Conservation (phyloP, 2,113 vertebrate genomes). For the Poecile atricapillus region DNA sequence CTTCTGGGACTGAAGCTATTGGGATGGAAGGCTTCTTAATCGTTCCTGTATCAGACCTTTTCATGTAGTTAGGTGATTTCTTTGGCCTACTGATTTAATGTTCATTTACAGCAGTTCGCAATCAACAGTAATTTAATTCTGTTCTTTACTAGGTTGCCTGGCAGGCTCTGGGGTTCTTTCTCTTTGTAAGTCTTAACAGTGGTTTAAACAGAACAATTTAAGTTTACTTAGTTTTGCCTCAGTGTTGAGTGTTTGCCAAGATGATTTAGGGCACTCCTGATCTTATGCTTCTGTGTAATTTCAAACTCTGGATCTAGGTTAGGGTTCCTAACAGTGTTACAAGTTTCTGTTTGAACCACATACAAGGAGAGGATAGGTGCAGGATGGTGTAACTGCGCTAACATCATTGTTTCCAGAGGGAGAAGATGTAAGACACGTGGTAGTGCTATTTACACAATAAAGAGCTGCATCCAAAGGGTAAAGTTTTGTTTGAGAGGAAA, state of each 20-base stretch:
- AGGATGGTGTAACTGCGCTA: neutral
- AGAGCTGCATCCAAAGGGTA: neutral
- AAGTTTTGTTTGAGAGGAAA: neutral
- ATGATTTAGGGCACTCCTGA: neutral
- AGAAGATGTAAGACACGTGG: neutral
- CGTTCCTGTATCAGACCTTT: neutral
- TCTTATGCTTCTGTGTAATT: neutral
- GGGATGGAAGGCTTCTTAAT: neutral
- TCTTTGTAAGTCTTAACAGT: neutral
- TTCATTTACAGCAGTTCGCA: neutral
- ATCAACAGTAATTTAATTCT: neutral
- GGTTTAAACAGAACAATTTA: neutral
- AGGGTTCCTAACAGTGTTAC: neutral
- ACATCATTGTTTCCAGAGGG: neutral
- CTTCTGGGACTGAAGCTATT: neutral
- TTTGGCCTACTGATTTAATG: neutral
- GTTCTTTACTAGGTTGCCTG: neutral
- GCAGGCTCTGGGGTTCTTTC: neutral
- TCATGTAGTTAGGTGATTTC: neutral
- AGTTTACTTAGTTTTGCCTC: neutral
- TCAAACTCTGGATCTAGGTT: neutral
- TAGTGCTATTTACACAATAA: neutral
- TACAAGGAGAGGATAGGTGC: neutral
- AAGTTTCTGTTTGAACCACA: neutral
- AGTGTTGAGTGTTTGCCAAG: neutral